A percentile compares a stretch with the other conserved stretches of the same genome.
phyloP scores from a whole-genome alignment of 2,888 invertebrate genomes.

The Cataglyphis rosenhaueri region DNA sequence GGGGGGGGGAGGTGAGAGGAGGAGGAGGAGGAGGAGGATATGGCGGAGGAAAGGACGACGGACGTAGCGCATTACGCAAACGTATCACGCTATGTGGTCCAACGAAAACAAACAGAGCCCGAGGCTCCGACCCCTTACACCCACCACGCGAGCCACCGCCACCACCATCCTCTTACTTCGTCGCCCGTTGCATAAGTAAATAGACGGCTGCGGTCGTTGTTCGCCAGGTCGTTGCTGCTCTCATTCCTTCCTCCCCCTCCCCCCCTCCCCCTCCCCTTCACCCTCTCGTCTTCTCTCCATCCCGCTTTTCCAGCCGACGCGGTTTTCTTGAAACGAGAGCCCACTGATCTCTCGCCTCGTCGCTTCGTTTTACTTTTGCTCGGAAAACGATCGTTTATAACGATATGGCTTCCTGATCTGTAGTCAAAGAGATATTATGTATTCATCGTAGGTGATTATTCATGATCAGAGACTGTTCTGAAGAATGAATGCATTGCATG shows the following conservation, averaged over 20 bases:
- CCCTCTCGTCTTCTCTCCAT: slow-evolving; percentile 11
- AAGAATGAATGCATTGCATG: neutral
- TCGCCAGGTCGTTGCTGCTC: slow-evolving; percentile 59
- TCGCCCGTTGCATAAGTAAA: slow-evolving; percentile 81
- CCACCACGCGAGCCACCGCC: slow-evolving; percentile 54
- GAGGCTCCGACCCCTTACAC: slow-evolving; percentile 75
- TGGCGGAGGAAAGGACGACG: slow-evolving; percentile 74
- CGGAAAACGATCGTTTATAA: slow-evolving; percentile 24
- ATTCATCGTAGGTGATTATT: neutral
- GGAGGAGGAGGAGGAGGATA: slow-evolving; percentile 64
- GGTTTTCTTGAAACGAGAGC: slow-evolving; percentile 26
- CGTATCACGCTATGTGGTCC: slow-evolving; percentile 85
- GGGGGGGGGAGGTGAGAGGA: slow-evolving; percentile 10
- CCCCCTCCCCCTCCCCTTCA: neutral
- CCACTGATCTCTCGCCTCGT: neutral
- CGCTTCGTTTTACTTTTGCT: slow-evolving; percentile 14
- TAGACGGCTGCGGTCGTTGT: slow-evolving; percentile 71
- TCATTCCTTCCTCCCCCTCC: slow-evolving; percentile 25
- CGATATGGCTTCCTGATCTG: neutral
- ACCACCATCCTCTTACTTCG: slow-evolving; percentile 59
- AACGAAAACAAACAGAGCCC: slow-evolving; percentile 85
- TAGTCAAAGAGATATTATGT: slow-evolving; percentile 17
- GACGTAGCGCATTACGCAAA: slow-evolving; percentile 84
- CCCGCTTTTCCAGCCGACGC: slow-evolving; percentile 9
- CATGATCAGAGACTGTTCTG: neutral